A percentile compares a stretch with the other conserved stretches of the same genome.
phyloP scores from a whole-genome alignment of 2,797 vertebrate species.

The Sebastolobus alascanus region DNA sequence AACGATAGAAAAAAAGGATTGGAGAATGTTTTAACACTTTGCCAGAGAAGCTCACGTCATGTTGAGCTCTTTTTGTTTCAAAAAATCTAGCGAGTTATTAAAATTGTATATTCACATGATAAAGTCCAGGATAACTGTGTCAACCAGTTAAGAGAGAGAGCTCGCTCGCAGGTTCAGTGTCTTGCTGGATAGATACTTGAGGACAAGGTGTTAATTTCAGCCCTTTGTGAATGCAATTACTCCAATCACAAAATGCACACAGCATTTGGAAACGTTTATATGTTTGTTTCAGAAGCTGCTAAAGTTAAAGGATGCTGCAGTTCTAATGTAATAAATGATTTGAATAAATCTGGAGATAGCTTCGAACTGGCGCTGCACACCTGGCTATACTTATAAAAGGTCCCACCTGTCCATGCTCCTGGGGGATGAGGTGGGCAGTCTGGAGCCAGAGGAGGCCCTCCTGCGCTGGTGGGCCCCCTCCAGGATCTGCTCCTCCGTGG shows the following conservation, averaged over 20 bases:
- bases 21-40: no score
- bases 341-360: no score
- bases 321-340: neutral
- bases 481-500: conserved; percentile 89
- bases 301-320: neutral
- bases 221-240: neutral
- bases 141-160: no score
- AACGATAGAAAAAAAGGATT: no score
- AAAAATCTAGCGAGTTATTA: neutral
- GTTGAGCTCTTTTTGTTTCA: neutral
- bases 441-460: conserved; percentile 78
- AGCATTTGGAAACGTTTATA: neutral
- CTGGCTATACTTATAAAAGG: neutral
- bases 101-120: neutral
- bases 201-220: no score
- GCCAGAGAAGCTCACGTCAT: neutral
- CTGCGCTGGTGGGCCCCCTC: conserved; percentile 91
- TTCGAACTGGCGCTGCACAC: no score
- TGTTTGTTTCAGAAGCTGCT: neutral
- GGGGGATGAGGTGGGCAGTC: conserved; percentile 79
- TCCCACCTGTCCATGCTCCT: conserved; percentile 78
- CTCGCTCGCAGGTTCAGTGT: no score
- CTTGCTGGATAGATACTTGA: no score
- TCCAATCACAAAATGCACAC: neutral
- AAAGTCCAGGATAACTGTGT: neutral